Base-by-base conservation (phyloP, 2,888 invertebrate genomes). In the Eupithecia subumbrata region DNA sequence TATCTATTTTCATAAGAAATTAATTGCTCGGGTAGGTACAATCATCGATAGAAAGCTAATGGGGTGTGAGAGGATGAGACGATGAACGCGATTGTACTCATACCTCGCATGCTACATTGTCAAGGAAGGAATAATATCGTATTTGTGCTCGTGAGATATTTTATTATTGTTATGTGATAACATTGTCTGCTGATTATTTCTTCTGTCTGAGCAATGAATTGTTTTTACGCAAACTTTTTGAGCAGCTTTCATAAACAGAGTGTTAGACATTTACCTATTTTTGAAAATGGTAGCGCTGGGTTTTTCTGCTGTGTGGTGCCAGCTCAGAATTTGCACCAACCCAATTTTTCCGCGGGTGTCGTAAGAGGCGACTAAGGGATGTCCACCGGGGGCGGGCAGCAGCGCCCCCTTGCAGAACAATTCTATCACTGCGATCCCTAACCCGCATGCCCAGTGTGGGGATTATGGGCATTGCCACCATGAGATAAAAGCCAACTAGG, bases 31-130 rank as follows among this genome's bases (percentile, higher is more conserved):
- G 72, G 34, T 40, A 73, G 74, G 76, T 78, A 76, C 75, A 76
- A 76, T 78, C 77, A 78, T 80, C 77, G 79, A 79, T 76, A 80
- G 78, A 72, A 79, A 80, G 77, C 78, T 77, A 82, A 80, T 82
- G 80, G 82, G 74, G 76, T 79, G 76, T 75, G 66, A 80, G 22
- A 12, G 56, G 56, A 56, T 56, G 66, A 18, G 48, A 63, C 60
- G 60, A 0, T 66, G 67, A 40, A 40, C 67, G 67, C 37, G 67
- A n/a, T 37, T 67, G 67, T 67, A 34, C 37, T n/a, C 37, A 4
- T 34, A 40, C 22, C 37, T 22, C 30, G 18, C 56, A 56, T 56
- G 11, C n/a, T 67, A 66, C 66, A n/a, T 40, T 67, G 40, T 67
- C 11, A 37, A n/a, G n/a, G 18, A n/a, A 40, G n/a, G 5, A 22